A percentile compares a stretch with the other conserved stretches of the same genome.
Conservation (phyloP, 2,888 invertebrate genomes). For the Lithophane socia region DNA sequence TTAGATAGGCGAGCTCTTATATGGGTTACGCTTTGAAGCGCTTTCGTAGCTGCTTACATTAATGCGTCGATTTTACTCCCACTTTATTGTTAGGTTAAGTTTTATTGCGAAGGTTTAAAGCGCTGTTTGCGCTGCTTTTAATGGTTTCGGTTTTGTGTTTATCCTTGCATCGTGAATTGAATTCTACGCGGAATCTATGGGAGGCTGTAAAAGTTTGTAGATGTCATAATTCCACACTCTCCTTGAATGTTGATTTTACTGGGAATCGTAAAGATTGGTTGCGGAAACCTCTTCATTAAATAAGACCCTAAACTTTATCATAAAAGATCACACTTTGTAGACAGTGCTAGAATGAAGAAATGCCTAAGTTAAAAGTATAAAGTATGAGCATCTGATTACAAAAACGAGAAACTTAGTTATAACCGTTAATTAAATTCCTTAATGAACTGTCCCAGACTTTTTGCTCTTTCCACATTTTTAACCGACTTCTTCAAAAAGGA, state of each 20-base stretch:
- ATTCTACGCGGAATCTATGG: slow-evolving; percentile 4
- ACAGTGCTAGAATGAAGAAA: background rate
- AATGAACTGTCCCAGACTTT: slow-evolving; percentile 8
- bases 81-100: slow-evolving; percentile 53
- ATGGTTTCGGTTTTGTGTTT: slow-evolving; percentile 25
- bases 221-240: slow-evolving; percentile 34
- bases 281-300: slow-evolving; percentile 1
- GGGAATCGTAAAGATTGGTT: slow-evolving; percentile 18
- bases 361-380: background rate
- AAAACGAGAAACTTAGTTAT: background rate
- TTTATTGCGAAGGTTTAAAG: slow-evolving; percentile 47
- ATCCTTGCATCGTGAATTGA: slow-evolving; percentile 20
- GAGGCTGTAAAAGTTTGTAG: slow-evolving; percentile 32
- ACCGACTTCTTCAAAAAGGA: no score
- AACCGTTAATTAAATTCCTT: slow-evolving; percentile 2
- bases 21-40: slow-evolving; percentile 55
- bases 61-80: slow-evolving; percentile 57
- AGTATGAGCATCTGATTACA: background rate
- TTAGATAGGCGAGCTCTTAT: slow-evolving; percentile 63
- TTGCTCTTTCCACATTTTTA: background rate
- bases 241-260: slow-evolving; percentile 28
- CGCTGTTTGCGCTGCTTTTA: slow-evolving; percentile 23
- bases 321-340: background rate
- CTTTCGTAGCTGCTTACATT: slow-evolving; percentile 50
- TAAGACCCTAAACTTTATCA: background rate